phyloP scores from a whole-genome alignment of 2,113 vertebrate genomes.

The Rhadina sibilatrix region DNA sequence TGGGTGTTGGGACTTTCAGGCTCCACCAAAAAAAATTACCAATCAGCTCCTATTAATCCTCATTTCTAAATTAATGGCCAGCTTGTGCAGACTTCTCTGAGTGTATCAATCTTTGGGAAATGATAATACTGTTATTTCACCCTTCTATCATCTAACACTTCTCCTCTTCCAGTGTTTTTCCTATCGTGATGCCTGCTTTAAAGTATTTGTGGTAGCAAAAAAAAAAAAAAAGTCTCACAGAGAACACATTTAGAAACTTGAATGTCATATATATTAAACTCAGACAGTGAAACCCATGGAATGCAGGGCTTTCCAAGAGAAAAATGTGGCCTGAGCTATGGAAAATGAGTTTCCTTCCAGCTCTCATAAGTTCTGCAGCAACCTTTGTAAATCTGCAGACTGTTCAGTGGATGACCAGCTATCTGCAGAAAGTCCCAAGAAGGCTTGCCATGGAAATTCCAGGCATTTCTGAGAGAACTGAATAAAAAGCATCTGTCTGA shows the following conservation, averaged over 20 bases:
- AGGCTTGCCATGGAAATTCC: conserved; percentile 36
- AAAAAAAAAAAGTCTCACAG: neutral
- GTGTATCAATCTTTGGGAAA: neutral
- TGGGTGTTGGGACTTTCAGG: neutral
- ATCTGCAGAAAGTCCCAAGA: neutral
- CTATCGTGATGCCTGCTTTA: neutral
- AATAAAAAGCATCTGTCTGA: conserved; percentile 47
- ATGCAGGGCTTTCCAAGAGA: neutral
- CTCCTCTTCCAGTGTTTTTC: neutral
- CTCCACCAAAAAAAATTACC: neutral
- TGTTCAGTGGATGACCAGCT: neutral
- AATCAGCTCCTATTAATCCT: neutral
- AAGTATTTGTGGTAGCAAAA: conserved; percentile 16
- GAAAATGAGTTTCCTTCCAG: conserved; percentile 21
- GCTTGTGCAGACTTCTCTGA: neutral
- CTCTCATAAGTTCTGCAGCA: neutral
- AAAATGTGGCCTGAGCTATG: neutral
- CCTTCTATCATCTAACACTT: neutral
- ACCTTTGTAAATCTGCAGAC: neutral
- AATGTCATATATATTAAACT: conserved; percentile 9
- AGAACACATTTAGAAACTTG: neutral
- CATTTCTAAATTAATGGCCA: neutral
- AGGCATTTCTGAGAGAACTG: conserved; percentile 27
- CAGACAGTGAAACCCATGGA: neutral
- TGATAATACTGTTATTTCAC: neutral